Conservation (phyloP, 2,113 vertebrate genomes). For the Anthoscopus minutus region DNA sequence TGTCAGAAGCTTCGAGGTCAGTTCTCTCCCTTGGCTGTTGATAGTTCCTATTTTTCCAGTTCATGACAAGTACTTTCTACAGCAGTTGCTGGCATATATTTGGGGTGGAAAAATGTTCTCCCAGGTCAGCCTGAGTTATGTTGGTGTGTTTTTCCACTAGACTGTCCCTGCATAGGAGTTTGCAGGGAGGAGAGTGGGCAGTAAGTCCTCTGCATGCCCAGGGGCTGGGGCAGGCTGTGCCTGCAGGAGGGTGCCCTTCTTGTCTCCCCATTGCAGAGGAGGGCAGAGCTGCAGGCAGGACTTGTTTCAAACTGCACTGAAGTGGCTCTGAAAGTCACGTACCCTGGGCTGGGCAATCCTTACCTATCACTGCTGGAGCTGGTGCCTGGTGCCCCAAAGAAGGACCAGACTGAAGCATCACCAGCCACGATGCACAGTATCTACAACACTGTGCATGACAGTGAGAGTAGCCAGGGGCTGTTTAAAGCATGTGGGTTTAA, state of each 20-base stretch:
- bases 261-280: not conserved
- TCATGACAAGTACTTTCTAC: not conserved
- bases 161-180: not conserved
- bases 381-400: not conserved
- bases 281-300: not conserved
- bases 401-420: not conserved
- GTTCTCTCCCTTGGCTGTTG: not conserved
- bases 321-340: not conserved
- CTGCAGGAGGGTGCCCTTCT: not conserved
- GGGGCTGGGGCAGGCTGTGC: not conserved
- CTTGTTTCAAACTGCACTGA: not conserved
- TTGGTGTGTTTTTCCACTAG: not conserved
- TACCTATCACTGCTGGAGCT: not conserved
- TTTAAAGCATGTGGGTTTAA: not conserved
- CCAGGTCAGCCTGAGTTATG: not conserved
- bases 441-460: not conserved
- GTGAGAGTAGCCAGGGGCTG: not conserved
- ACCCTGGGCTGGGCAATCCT: not conserved
- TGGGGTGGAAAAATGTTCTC: not conserved
- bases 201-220: not conserved
- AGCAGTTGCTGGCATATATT: not conserved
- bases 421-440: accelerated
- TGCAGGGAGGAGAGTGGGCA: not conserved
- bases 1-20: not conserved
- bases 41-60: not conserved